These are phyloP conservation scores for Amphiura filiformis DNA, from an alignment of 35 echinoderm and acorn worm genomes.

Conservation along the genomic window DNA sequence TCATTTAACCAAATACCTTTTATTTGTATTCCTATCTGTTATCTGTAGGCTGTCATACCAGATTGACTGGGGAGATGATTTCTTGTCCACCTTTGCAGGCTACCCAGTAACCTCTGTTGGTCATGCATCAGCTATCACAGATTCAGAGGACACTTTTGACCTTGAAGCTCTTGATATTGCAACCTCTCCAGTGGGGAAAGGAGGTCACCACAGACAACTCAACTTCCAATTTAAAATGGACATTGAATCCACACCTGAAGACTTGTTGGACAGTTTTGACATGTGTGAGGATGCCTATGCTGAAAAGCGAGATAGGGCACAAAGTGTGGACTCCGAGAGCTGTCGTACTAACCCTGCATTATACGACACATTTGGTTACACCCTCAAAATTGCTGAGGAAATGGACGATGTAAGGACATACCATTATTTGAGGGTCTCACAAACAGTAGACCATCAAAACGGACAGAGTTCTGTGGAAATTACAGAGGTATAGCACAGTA, in stretches of 20 bases:
- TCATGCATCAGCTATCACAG: not conserved
- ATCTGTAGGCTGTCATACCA: constrained; percentile 34
- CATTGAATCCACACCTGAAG: not conserved
- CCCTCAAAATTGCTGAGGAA: constrained; percentile 31
- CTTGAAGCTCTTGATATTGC: not conserved
- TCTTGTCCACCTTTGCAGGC: constrained; percentile 23
- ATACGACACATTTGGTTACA: constrained; percentile 70
- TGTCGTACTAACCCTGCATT: not conserved
- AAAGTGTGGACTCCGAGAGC: not conserved
- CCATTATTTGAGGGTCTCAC: constrained; percentile 60
- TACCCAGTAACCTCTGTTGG: constrained; percentile 22
- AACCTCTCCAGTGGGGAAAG: not conserved
- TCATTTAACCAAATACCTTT: no score
- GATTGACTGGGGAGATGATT: constrained; percentile 48
- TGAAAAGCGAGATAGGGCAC: not conserved
- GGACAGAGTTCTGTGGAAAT: constrained; percentile 57
- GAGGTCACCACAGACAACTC: not conserved
- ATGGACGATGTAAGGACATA: constrained; percentile 45
- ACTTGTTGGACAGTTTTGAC: constrained; percentile 19
- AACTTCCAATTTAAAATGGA: not conserved
- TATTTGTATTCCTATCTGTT: not conserved
- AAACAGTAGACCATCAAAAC: constrained; percentile 32
- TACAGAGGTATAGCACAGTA: constrained; percentile 34
- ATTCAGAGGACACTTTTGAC: not conserved
- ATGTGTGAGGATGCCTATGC: constrained; percentile 21